A percentile compares a stretch with the other conserved stretches of the same genome.
Conservation (phyloP, 2,888 invertebrate species). For the Rhorus exstirpatorius region DNA sequence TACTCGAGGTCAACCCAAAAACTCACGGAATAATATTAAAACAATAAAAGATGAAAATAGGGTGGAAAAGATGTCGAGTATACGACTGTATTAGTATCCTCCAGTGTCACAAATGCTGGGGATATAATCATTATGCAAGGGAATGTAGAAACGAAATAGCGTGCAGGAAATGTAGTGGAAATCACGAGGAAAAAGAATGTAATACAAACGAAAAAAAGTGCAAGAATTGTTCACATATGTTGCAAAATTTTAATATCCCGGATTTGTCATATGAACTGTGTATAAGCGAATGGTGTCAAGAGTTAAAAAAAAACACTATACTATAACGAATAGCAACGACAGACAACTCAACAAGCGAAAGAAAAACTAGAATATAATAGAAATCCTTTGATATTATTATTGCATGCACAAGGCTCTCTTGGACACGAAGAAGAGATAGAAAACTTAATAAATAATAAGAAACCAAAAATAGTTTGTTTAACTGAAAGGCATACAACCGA, state of each 20-base stretch:
- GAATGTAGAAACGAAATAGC: slow-evolving; percentile 29
- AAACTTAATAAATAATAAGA: slow-evolving; percentile 11
- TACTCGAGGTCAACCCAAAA: slow-evolving; percentile 36
- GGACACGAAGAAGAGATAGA: slow-evolving; percentile 62
- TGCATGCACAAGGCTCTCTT: slow-evolving; percentile 44
- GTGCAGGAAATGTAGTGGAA: slow-evolving; percentile 43
- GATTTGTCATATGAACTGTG: neutral
- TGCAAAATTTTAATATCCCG: slow-evolving; percentile 9
- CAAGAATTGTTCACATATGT: slow-evolving; percentile 21
- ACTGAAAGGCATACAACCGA: slow-evolving; percentile 36
- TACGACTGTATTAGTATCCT: slow-evolving; percentile 5
- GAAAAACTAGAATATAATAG: neutral
- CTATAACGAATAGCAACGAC: neutral
- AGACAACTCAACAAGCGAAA: neutral
- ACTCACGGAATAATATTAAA: slow-evolving; percentile 30
- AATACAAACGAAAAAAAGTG: slow-evolving; percentile 18
- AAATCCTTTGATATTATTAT: neutral
- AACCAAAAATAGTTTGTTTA: slow-evolving; percentile 44
- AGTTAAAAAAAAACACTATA: neutral
- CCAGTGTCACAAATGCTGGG: neutral
- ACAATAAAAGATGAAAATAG: slow-evolving; percentile 28
- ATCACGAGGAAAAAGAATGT: slow-evolving; percentile 35
- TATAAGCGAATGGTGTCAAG: neutral
- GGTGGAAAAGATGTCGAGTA: slow-evolving; percentile 46
- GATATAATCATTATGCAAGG: slow-evolving; percentile 26